These are phyloP conservation scores for Poeciliopsis occidentalis DNA, from an alignment of 2,113 vertebrate species.

Conservation along the genomic window DNA sequence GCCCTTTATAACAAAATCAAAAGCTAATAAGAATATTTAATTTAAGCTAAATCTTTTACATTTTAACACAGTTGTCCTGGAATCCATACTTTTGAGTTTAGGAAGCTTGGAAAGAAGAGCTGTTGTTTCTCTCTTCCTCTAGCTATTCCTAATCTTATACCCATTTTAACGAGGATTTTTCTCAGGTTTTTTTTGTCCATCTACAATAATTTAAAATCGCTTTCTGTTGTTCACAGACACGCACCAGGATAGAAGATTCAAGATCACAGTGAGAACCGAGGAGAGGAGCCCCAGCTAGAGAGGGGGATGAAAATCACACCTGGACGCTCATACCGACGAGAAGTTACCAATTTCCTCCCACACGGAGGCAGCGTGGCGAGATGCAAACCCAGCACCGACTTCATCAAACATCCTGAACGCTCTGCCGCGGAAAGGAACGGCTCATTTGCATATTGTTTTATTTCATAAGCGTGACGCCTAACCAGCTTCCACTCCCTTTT, in stretches of 20 bases:
- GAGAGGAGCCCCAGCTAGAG: conserved; percentile 41
- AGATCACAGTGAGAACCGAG: conserved; percentile 42
- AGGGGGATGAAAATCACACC: too few relatives aligned
- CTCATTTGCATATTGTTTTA: background rate
- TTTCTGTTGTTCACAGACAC: conserved; percentile 24
- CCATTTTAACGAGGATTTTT: background rate
- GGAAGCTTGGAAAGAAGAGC: too few relatives aligned
- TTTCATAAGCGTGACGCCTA: background rate
- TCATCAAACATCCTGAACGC: background rate
- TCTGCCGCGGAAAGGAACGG: background rate
- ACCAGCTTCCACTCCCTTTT: background rate
- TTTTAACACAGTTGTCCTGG: too few relatives aligned
- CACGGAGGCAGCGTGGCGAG: background rate
- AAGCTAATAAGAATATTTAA: too few relatives aligned
- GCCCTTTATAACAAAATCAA: too few relatives aligned
- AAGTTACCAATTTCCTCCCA: background rate
- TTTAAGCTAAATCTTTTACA: too few relatives aligned
- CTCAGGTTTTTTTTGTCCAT: background rate
- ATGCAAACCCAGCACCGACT: background rate
- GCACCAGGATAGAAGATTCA: conserved; percentile 58
- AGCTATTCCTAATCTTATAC: background rate
- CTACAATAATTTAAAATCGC: background rate
- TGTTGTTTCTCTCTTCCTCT: too few relatives aligned
- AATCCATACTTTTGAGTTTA: too few relatives aligned
- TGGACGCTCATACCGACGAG: too few relatives aligned